These are phyloP conservation scores for Ceratina japonica DNA, from an alignment of 1,140 invertebrate genomes.

Conservation along the genomic window DNA sequence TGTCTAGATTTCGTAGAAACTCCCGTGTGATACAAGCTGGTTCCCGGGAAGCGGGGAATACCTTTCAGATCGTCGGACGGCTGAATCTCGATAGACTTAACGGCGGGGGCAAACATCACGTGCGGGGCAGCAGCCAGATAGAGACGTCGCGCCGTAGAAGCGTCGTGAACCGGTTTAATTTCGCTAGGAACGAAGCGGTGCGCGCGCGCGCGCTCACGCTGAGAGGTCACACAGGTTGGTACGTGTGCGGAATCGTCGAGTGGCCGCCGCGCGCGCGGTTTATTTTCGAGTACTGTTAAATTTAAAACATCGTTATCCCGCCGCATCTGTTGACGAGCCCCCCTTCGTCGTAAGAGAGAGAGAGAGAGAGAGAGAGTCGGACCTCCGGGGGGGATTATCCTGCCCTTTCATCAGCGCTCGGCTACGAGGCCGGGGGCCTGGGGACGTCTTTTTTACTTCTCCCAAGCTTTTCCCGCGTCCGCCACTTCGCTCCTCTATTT, in stretches of 20 bases:
- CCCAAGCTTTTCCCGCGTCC: not conserved
- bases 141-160: not conserved
- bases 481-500: no score
- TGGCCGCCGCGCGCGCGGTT: slow-evolving; percentile 7
- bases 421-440: slow-evolving; percentile 14
- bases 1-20: no score
- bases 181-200: slow-evolving; percentile 21
- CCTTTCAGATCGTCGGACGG: no score
- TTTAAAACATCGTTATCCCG: slow-evolving; percentile 55
- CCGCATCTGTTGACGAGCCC: slow-evolving; percentile 41
- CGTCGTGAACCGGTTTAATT: slow-evolving; percentile 40
- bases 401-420: slow-evolving; percentile 53
- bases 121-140: no score
- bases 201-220: not conserved
- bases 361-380: no score
- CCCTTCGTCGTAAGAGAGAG: not conserved
- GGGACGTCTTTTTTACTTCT: not conserved
- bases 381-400: slow-evolving; percentile 46
- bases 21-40: no score
- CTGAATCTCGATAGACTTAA: not conserved
- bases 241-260: slow-evolving; percentile 31
- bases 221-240: slow-evolving; percentile 5
- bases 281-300: slow-evolving; percentile 52
- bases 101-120: no score
- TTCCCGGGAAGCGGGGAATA: no score